Conservation (phyloP, 2,113 vertebrate genomes). For the Suricata suricatta region DNA sequence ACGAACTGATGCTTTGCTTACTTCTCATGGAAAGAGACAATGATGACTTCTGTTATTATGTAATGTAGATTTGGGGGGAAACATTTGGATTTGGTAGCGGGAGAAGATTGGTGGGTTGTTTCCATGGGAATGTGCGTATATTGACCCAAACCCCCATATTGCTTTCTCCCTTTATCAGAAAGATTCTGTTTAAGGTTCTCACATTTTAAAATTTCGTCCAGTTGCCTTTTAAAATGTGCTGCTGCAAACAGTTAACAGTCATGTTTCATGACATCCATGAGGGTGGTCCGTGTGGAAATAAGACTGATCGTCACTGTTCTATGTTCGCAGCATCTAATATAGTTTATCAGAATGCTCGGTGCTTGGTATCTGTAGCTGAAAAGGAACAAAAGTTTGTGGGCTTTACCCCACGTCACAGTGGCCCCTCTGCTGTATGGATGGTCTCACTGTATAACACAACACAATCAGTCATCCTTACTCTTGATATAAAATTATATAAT, state of each 20-base stretch:
- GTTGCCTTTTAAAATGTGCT: neutral
- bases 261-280: neutral
- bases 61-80: neutral
- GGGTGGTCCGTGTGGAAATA: neutral
- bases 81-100: neutral
- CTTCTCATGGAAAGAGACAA: neutral
- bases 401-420: neutral
- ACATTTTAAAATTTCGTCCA: neutral
- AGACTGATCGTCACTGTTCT: fast-evolving
- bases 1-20: neutral
- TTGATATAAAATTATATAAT: neutral
- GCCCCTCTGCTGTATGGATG: neutral
- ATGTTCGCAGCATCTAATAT: neutral
- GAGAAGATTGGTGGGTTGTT: neutral
- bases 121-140: neutral
- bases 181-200: neutral
- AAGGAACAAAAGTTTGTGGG: neutral
- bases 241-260: neutral
- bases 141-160: fast-evolving
- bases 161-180: neutral
- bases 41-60: neutral
- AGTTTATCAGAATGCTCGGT: neutral
- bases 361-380: neutral
- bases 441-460: neutral
- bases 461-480: too few relatives aligned